Percentiles rank a stretch among this genome's conserved stretches.
Evolutionary conservation across 2,888 invertebrate genomes (phyloP).

Genomic region (Himalopsyche japonica): DNA sequence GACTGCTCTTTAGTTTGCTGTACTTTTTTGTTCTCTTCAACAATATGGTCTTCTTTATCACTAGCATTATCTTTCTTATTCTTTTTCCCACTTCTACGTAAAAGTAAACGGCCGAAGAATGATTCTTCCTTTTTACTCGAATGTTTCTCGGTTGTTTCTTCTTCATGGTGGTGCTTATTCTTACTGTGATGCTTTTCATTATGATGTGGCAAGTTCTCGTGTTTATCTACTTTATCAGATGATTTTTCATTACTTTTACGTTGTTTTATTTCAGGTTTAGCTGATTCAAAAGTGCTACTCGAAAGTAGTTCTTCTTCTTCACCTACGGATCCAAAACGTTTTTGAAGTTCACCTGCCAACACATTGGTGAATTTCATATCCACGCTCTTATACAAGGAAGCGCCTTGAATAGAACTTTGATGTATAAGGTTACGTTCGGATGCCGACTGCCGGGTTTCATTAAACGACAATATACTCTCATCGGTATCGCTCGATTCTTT

Average conservation of each 20-base stretch:
- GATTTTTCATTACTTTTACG: conserved; percentile 27
- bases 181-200: conserved; percentile 31
- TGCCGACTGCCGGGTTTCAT: conserved; percentile 50
- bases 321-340: conserved; percentile 39
- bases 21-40: conserved; percentile 39
- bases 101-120: conserved; percentile 68
- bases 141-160: conserved; percentile 46
- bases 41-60: conserved; percentile 48
- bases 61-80: conserved; percentile 62
- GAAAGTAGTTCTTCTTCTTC: conserved; percentile 40
- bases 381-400: conserved; percentile 11
- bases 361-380: conserved; percentile 32
- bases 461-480: conserved; percentile 45
- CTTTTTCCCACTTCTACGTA: conserved; percentile 73
- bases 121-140: conserved; percentile 61
- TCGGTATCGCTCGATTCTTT: conserved; percentile 54
- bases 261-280: conserved; percentile 44
- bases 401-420: not conserved
- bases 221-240: conserved; percentile 5
- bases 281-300: conserved; percentile 47
- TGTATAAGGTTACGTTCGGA: conserved; percentile 47
- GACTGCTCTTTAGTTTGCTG: conserved; percentile 15
- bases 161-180: conserved; percentile 36
- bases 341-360: conserved; percentile 30
- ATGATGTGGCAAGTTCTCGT: not conserved